Conservation (phyloP, 1,140 invertebrate species). For the Lordiphosa mommai region DNA sequence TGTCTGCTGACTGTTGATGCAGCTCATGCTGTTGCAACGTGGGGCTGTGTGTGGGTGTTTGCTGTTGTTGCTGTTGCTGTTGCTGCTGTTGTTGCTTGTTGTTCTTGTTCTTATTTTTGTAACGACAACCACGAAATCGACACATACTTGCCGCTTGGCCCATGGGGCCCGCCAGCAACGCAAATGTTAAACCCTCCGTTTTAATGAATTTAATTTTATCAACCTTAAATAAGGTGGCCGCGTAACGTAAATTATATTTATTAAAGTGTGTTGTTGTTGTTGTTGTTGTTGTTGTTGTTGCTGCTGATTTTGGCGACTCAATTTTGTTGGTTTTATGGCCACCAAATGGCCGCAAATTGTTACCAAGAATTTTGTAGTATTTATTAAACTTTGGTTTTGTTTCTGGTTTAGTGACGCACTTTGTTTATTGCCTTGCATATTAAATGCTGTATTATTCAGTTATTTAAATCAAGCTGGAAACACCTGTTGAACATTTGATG, state of each 20-base stretch:
- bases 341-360: constrained; percentile 40
- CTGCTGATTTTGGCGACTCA: too few species aligned
- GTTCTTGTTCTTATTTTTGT: constrained; percentile 82
- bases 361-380: constrained; percentile 22
- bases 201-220: constrained; percentile 79
- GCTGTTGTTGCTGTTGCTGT: constrained; percentile 40
- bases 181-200: constrained; percentile 79
- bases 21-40: constrained; percentile 40
- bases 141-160: constrained; percentile 85
- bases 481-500: constrained; percentile 26
- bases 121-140: constrained; percentile 84
- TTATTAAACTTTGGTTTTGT: constrained; percentile 39
- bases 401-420: constrained; percentile 23
- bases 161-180: constrained; percentile 82
- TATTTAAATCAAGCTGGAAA: background rate
- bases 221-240: constrained; percentile 57
- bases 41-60: constrained; percentile 42
- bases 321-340: constrained; percentile 54
- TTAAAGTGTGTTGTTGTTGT: constrained; percentile 19
- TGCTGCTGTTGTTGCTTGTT: constrained; percentile 59
- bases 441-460: constrained; percentile 29
- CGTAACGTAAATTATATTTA: constrained; percentile 64
- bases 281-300: constrained; percentile 32
- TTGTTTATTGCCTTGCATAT: constrained; percentile 64
- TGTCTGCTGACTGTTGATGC: constrained; percentile 39